Base-by-base conservation (phyloP, 2,797 vertebrate genomes). In the Dicrostonyx torquatus region DNA sequence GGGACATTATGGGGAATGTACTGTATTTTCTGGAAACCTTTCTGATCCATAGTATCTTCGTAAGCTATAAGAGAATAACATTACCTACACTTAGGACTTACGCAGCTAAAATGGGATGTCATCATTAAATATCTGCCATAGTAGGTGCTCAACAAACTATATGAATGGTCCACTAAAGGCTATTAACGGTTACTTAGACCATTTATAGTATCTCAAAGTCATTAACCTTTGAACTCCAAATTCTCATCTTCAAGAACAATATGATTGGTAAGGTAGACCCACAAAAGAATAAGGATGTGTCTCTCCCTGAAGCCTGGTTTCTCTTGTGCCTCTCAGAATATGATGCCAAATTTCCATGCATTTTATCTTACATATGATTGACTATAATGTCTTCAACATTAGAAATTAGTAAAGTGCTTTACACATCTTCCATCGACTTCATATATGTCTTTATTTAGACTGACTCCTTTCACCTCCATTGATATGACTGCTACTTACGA, bases 401-500 rank as follows among this genome's bases (percentile, higher is more conserved):
- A 80, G 64, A 48, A 84, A 86, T 92, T 90, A 64, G 3, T 84
- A 48, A 62, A 76, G 31, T 82, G 91, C 60, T 95, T 91, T 86
- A 86, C 3, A 94, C 6, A 70, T 64, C 58, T 72, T 89, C 66
- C 48, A 87, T 76, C 15, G 48, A 83, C 20, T 87, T 60, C 82
- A 82, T 90, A 53, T n/a, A 78, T 85, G 83, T 80, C 78, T 93
- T 90, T 94, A 40, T 87, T 90, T 93, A 40, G 78, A 83, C 18
- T 77, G 87, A 93, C 18, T 85, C 37, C 9, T 88, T 96, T 43
- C 40, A 53, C 4, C 26, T 26, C 94, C 64, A 20, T 26, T 94
- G 40, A 94, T 89, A 79, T 89, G 77, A 95, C 79, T 58, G 11
- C 43, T 60, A 40, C 62, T 86, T 91, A 64, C 60, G 58, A 83